Base-by-base conservation (phyloP, 2,888 invertebrate species). In the Sceliomorpha sp. region DNA sequence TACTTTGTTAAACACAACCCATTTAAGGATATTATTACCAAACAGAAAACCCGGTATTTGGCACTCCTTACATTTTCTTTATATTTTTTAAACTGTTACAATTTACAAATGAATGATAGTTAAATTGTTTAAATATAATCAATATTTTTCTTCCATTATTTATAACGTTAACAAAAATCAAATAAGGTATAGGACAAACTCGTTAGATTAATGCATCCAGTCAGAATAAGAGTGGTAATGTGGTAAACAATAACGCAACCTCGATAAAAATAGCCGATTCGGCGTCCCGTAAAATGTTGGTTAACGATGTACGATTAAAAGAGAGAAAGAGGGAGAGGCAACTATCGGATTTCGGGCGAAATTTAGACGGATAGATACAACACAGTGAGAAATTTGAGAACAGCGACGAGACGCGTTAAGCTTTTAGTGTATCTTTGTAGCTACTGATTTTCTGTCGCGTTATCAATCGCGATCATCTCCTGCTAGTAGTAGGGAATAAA, bases 401-500 rank as follows among this genome's bases (percentile, higher is more conserved):
- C 50, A 50, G 69, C 72, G 66, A 66, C 66, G 62, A 69, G 66
- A 58, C 58, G 55, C 36, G 69, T 55, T 66, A 67, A 72, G 63
- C 58, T 72, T 66, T 63, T 59, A 63, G 70, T 42, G 55, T 55
- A 69, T 66, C 62, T 50, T 59, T 44, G 37, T 47, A 26, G 67
- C 70, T 70, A 70, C 73, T 53, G 64, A 70, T 67, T 73, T 73
- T 63, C 70, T 64, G 63, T 58, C 27, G 51, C 53, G 39, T 31
- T 67, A 72, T 60, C 70, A 63, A 70, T 69, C 40, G 69, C 63
- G 70, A 70, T 70, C 59, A 70, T 72, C 72, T 69, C 58, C 29
- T 42, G 50, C 55, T 55, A 50, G 53, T 48, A 58, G 59, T 48
- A 67, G 63, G 63, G 72, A 51, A 66, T 59, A 42, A 51, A 67